A percentile compares a stretch with the other conserved stretches of the same genome.
These are phyloP conservation scores for Addax nasomaculatus DNA, from an alignment of 2,113 vertebrate species.

Conservation along the genomic window DNA sequence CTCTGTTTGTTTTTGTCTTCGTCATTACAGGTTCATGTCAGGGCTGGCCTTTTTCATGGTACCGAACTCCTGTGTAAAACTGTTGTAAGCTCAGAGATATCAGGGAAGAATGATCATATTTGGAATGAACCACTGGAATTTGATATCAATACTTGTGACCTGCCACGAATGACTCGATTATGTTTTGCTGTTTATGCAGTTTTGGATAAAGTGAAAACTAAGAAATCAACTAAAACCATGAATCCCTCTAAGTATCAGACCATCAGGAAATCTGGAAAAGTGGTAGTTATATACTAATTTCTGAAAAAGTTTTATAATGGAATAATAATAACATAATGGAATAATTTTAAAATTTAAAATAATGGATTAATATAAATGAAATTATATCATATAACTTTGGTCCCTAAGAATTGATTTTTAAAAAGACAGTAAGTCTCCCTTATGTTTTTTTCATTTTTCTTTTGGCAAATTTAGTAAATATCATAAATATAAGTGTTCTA, in stretches of 20 bases:
- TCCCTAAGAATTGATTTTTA: not conserved
- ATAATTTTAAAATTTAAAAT: constrained; percentile 34
- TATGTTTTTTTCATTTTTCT: not conserved
- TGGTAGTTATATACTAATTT: constrained; percentile 83
- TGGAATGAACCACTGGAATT: constrained; percentile 95
- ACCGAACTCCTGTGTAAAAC: constrained; percentile 96
- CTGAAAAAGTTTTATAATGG: not conserved
- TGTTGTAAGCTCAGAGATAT: constrained; percentile 90
- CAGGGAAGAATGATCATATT: constrained; percentile 90
- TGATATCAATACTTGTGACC: constrained; percentile 91
- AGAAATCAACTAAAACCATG: constrained; percentile 92
- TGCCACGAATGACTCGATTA: constrained; percentile 97
- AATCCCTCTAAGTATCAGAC: constrained; percentile 96
- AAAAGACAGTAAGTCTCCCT: not conserved
- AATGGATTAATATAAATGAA: not conserved
- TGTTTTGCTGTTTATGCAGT: constrained; percentile 96
- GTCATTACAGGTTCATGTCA: constrained; percentile 90
- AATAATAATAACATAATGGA: not conserved
- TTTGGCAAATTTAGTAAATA: constrained; percentile 6
- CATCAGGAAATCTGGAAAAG: constrained; percentile 98
- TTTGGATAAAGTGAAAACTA: constrained; percentile 96
- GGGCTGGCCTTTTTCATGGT: constrained; percentile 98
- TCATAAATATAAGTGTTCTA: not conserved
- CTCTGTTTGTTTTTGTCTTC: constrained; percentile 32
- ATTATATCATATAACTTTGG: not conserved